These are phyloP conservation scores for Dicerorhinus sumatrensis DNA, from an alignment of 2,113 vertebrate species.

Conservation along the genomic window DNA sequence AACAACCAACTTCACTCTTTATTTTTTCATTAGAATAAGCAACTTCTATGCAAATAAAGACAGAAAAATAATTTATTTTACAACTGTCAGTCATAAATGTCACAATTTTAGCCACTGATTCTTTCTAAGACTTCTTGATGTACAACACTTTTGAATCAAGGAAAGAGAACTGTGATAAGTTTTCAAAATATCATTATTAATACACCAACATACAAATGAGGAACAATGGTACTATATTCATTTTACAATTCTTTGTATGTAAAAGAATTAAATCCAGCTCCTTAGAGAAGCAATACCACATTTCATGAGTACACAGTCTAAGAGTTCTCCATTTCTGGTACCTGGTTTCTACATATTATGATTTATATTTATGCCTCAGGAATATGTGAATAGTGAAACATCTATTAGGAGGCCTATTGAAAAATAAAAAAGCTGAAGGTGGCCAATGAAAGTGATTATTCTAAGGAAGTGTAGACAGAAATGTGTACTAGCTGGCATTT, in stretches of 20 bases:
- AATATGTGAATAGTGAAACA: constrained; percentile 4
- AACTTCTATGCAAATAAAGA: background rate
- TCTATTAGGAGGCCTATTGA: background rate
- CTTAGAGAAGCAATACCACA: background rate
- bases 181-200: constrained; percentile 40
- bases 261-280: constrained; percentile 19
- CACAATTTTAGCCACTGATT: constrained; percentile 24
- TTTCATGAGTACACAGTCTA: background rate
- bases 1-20: background rate
- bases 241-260: background rate
- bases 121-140: background rate
- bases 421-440: background rate
- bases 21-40: constrained; percentile 31
- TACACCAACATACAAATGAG: constrained; percentile 30
- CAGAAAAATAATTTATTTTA: constrained; percentile 48
- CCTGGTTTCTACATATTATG: background rate
- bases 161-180: background rate
- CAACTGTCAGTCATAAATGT: background rate
- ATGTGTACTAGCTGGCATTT: background rate
- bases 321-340: background rate
- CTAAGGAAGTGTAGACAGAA: background rate
- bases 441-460: background rate
- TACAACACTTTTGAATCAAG: background rate
- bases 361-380: background rate
- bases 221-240: constrained; percentile 29